phyloP scores from a whole-genome alignment of 2,888 invertebrate genomes.

The Protonemura montana region DNA sequence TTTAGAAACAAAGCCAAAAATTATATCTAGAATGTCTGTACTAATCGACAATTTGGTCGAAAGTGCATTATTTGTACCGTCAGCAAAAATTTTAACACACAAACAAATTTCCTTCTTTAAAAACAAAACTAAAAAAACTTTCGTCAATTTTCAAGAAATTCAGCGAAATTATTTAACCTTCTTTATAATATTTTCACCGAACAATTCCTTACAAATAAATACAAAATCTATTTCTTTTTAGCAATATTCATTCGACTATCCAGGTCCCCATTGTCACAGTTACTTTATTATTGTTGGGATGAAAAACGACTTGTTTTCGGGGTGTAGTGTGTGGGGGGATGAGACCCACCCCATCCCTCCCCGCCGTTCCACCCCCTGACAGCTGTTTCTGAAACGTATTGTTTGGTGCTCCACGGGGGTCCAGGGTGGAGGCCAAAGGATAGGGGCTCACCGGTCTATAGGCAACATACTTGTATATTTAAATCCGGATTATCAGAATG shows the following conservation, averaged over 20 bases:
- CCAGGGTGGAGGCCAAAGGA: neutral
- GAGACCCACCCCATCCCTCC: neutral
- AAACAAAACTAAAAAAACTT: too few species aligned
- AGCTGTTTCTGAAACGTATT: constrained; percentile 9
- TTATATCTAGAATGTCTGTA: too few species aligned
- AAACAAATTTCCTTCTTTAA: too few species aligned
- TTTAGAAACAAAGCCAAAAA: too few species aligned
- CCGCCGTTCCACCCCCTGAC: neutral
- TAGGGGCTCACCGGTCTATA: neutral
- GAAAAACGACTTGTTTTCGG: neutral
- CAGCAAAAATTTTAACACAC: too few species aligned
- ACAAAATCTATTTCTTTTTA: neutral
- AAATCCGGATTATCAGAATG: neutral
- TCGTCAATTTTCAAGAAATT: too few species aligned
- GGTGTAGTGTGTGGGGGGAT: neutral
- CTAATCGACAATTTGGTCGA: too few species aligned
- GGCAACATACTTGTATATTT: neutral
- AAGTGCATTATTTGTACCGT: too few species aligned
- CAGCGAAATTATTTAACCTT: too few species aligned
- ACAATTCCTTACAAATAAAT: too few species aligned
- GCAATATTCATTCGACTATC: neutral
- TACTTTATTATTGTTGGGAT: neutral
- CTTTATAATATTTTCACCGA: too few species aligned
- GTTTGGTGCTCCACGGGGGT: constrained; percentile 15
- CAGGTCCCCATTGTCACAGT: neutral